Base-by-base conservation (phyloP, 2,888 invertebrate genomes). In the Plebejus argus region DNA sequence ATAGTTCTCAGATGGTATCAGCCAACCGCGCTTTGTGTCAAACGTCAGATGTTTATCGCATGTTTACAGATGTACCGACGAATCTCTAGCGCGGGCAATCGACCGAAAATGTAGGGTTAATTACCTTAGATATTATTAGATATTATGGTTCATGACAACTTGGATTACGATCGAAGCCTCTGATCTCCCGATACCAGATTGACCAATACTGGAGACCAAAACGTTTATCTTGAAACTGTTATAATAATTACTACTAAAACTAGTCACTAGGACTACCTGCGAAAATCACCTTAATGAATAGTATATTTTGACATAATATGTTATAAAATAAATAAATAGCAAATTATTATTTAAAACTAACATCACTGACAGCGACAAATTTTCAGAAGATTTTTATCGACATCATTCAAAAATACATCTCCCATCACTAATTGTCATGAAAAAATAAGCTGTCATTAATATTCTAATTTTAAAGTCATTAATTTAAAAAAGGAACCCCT, bases 11-110 rank as follows among this genome's bases (percentile, higher is more conserved):
- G 93, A 93, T 93, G 86, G 82, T 89, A 93, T 93, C 93, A 87
- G 86, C 90, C 90, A 91, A 91, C 91, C 92, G 91, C 91, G 93
- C 92, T 94, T 94, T 93, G 93, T 93, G 93, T 93, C 93, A 94
- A 93, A 92, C 93, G 93, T 93, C 93, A 92, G 93, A 94, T 94
- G 85, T 78, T 90, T 91, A 93, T 93, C 93, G 87, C 85, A 93
- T 93, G 93, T 93, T 93, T 93, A 93, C 93, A 93, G 93, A 94
- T 93, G 93, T 92, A 90, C 88, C 88, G 86, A 88, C 89, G 85
- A 87, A 86, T 86, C 89, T 89, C 87, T 86, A 85, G 85, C 83
- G 88, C 84, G 85, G 86, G 89, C 92, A 92, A 91, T 92, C 90
- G 89, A 88, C 86, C 91, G 89, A 83, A 84, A 86, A 87, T 88